Percentiles rank a stretch among this genome's conserved stretches.
Conservation (phyloP, 1,140 invertebrate species). For the Pantala flavescens region DNA sequence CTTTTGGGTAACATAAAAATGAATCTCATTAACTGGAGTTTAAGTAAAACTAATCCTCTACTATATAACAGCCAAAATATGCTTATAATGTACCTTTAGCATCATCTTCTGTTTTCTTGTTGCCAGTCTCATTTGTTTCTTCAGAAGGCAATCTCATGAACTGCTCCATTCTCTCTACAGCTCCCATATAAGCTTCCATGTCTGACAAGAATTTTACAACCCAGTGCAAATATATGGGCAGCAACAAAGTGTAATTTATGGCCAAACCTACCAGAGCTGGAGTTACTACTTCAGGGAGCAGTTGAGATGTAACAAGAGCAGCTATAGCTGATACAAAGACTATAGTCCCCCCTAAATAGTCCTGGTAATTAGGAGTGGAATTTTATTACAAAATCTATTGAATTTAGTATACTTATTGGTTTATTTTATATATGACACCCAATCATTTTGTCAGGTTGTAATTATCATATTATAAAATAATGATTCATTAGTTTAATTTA, state of each 20-base stretch:
- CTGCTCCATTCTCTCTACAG: constrained; percentile 56
- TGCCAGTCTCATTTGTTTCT: constrained; percentile 43
- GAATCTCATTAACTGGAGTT: not conserved
- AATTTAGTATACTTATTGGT: no score
- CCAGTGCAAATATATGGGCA: constrained; percentile 72
- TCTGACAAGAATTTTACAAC: constrained; percentile 68
- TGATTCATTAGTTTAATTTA: no score
- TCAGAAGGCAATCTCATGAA: constrained; percentile 48
- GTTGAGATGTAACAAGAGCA: constrained; percentile 44
- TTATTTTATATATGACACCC: no score
- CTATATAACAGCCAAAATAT: no score
- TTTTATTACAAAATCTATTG: no score
- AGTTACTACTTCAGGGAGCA: constrained; percentile 42
- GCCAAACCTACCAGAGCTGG: constrained; percentile 57
- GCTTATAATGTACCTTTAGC: no score
- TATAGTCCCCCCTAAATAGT: constrained; percentile 66
- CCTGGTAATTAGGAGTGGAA: constrained; percentile 49
- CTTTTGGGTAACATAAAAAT: not conserved
- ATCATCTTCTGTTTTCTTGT: constrained; percentile 5
- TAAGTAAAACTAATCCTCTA: not conserved
- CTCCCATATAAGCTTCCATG: constrained; percentile 67
- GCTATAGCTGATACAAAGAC: constrained; percentile 60
- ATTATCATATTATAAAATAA: no score
- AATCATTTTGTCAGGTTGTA: no score
- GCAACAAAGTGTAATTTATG: constrained; percentile 67